phyloP scores from a whole-genome alignment of 2,797 vertebrate species.

The Dryobates pubescens region DNA sequence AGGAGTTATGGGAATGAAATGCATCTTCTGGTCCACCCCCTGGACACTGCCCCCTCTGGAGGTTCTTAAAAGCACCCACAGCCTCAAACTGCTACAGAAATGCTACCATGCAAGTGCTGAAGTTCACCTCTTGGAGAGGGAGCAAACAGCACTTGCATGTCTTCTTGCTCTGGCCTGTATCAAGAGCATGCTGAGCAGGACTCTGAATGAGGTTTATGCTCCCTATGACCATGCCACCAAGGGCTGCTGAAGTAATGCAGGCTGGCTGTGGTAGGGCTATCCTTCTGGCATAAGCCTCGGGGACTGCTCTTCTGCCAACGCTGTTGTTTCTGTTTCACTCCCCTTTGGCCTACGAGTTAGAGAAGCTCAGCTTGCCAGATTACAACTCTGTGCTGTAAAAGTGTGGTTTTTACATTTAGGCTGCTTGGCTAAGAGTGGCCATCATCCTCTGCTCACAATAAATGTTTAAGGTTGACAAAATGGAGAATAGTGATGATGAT shows the following conservation, averaged over 20 bases:
- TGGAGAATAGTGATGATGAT: slow-evolving; percentile 5
- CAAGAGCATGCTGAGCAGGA: not conserved
- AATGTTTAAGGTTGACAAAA: not conserved
- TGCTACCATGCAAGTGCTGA: not conserved
- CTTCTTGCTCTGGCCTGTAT: not conserved
- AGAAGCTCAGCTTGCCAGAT: slow-evolving; percentile 5
- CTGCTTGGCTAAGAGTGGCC: not conserved
- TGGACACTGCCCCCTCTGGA: too few relatives aligned
- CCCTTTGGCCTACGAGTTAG: slow-evolving; percentile 20
- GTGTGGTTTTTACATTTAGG: slow-evolving; percentile 33
- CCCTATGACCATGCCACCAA: not conserved
- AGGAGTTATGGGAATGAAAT: too few relatives aligned
- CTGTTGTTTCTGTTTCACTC: not conserved
- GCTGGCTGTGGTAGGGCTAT: not conserved
- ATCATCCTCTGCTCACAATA: slow-evolving; percentile 15
- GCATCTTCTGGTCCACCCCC: too few relatives aligned
- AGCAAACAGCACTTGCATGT: not conserved
- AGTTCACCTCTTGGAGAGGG: not conserved
- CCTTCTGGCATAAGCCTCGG: not conserved
- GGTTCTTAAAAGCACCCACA: too few relatives aligned
- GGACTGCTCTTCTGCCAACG: not conserved
- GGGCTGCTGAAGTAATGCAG: not conserved
- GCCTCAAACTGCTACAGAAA: not conserved
- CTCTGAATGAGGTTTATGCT: not conserved
- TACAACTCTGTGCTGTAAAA: slow-evolving; percentile 20